Percentiles rank a stretch among this genome's conserved stretches.
phyloP scores from a whole-genome alignment of 2,888 invertebrate species.

The Cosmia trapezina region DNA sequence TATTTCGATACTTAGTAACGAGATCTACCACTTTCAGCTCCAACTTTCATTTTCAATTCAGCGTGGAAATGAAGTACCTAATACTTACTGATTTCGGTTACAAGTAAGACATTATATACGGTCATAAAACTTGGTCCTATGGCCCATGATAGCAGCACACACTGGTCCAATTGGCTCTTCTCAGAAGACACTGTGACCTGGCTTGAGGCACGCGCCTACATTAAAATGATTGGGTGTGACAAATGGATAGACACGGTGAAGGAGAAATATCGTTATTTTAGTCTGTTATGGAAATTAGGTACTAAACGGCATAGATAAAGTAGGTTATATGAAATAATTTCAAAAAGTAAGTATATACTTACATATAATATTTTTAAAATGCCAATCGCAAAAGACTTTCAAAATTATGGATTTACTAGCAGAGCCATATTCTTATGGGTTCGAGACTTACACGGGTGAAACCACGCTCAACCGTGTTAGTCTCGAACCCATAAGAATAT shows the following conservation, averaged over 20 bases:
- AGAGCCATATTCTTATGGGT: no score
- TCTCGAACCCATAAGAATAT: no score
- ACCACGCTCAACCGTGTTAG: no score
- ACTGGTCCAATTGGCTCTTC: constrained; percentile 48
- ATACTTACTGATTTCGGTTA: constrained; percentile 43
- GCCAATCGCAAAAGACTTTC: no score
- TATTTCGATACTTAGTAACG: background rate
- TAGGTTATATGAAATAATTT: no score
- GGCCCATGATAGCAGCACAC: constrained; percentile 35
- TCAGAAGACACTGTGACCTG: constrained; percentile 51
- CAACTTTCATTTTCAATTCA: constrained; percentile 45
- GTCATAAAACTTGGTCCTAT: constrained; percentile 44
- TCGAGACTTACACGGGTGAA: no score
- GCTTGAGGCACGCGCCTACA: constrained; percentile 48
- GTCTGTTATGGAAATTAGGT: constrained; percentile 26
- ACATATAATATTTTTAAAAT: no score
- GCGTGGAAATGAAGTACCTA: constrained; percentile 54
- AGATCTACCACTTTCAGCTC: constrained; percentile 9
- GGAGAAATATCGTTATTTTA: constrained; percentile 48
- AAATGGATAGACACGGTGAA: constrained; percentile 50
- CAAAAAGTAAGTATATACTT: no score
- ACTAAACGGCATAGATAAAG: background rate
- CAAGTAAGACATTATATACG: constrained; percentile 57
- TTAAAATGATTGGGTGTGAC: constrained; percentile 64
- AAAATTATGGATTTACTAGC: no score